Conservation (phyloP, 1,140 invertebrate species). For the Drosophila simulans region DNA sequence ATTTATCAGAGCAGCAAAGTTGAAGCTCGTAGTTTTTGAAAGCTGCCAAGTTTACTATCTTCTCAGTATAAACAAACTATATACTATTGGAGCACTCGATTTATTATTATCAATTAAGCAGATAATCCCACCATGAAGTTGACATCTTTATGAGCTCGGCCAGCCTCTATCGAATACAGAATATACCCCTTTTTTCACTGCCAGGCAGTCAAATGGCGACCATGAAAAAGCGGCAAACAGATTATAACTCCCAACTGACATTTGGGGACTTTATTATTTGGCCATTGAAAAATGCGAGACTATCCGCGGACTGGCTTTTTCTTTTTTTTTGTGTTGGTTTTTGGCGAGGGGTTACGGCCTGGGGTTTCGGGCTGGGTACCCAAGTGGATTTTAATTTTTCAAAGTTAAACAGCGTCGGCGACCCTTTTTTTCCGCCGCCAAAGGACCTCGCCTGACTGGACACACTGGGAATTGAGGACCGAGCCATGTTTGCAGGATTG, state of each 20-base stretch:
- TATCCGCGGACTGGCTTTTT: slow-evolving; percentile 31
- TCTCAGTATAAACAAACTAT: too few relatives aligned
- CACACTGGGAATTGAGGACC: slow-evolving; percentile 14
- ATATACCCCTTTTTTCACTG: slow-evolving; percentile 26
- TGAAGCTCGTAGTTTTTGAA: too few relatives aligned
- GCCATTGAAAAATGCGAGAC: slow-evolving; percentile 77
- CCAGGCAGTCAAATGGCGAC: slow-evolving; percentile 63
- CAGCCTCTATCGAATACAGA: background rate
- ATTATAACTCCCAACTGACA: slow-evolving; percentile 81
- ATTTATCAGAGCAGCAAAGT: too few relatives aligned
- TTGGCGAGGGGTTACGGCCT: background rate
- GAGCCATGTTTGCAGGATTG: slow-evolving; percentile 63
- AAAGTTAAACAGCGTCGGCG: slow-evolving; percentile 70
- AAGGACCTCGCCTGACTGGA: slow-evolving; percentile 25
- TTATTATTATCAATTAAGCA: background rate
- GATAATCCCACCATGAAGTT: background rate
- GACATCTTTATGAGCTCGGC: background rate
- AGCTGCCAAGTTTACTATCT: too few relatives aligned
- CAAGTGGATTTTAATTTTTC: slow-evolving; percentile 83
- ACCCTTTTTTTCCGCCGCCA: slow-evolving; percentile 67
- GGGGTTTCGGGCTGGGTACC: slow-evolving; percentile 31
- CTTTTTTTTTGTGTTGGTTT: slow-evolving; percentile 9
- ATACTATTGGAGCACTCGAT: background rate
- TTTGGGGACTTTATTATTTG: slow-evolving; percentile 80
- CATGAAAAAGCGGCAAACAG: slow-evolving; percentile 81